These are phyloP conservation scores for Leucania comma DNA, from an alignment of 2,888 invertebrate genomes.

Conservation along the genomic window DNA sequence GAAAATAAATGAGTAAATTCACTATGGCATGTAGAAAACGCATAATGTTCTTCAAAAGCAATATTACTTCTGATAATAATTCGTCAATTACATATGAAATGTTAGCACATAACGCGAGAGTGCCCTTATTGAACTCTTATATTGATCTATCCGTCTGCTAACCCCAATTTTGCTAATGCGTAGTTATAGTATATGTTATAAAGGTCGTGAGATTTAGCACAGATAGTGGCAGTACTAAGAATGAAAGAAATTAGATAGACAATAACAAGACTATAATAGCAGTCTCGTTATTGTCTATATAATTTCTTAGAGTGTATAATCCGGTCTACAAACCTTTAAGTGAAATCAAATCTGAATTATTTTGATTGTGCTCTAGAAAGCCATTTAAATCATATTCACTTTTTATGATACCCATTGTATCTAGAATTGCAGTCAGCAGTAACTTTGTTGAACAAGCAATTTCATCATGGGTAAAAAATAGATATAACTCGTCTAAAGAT, in stretches of 20 bases:
- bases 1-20: slow-evolving; percentile 12
- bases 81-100: slow-evolving; percentile 34
- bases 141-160: slow-evolving; percentile 29
- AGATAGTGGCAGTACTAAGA: slow-evolving; percentile 21
- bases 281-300: background rate
- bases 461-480: background rate
- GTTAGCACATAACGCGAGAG: slow-evolving; percentile 34
- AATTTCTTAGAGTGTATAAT: slow-evolving; percentile 9
- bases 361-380: slow-evolving; percentile 6
- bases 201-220: slow-evolving; percentile 64
- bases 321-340: slow-evolving; percentile 8
- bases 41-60: slow-evolving; percentile 22
- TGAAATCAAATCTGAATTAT: slow-evolving; percentile 20
- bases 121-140: slow-evolving; percentile 51
- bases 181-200: slow-evolving; percentile 35
- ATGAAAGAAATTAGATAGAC: slow-evolving; percentile 34
- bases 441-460: background rate
- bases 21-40: background rate
- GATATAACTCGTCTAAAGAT: slow-evolving; percentile 1
- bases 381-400: slow-evolving; percentile 9
- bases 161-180: slow-evolving; percentile 51
- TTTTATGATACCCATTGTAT: background rate
- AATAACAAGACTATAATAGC: slow-evolving; percentile 17
- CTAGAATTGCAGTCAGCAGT: background rate
- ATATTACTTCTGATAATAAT: slow-evolving; percentile 27